These are phyloP conservation scores for Sardina pilchardus DNA, from an alignment of 2,113 vertebrate species.

Conservation along the genomic window DNA sequence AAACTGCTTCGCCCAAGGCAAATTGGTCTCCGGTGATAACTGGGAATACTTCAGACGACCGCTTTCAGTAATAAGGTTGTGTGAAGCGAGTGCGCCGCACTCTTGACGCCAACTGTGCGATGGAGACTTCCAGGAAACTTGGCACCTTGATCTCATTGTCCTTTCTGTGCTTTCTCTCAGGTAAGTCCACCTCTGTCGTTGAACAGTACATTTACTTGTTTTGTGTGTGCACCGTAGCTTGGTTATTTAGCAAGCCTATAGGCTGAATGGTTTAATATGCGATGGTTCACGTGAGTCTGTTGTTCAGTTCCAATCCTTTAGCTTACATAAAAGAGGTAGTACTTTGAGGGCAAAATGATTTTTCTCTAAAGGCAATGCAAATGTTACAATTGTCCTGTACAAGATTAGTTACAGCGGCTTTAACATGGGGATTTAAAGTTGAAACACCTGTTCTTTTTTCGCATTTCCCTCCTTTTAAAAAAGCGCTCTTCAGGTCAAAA, in stretches of 20 bases:
- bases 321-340: not conserved
- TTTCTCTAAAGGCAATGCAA: not conserved
- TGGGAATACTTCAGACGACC: constrained; percentile 23
- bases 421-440: constrained; percentile 47
- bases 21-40: constrained; percentile 21
- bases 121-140: constrained; percentile 70
- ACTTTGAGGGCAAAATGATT: not conserved
- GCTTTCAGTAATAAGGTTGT: constrained; percentile 14
- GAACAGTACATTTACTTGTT: not conserved
- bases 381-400: not conserved
- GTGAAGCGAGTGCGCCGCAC: constrained; percentile 21
- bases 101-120: constrained; percentile 42
- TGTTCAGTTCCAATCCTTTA: not conserved
- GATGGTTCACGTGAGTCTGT: not conserved
- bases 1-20: constrained; percentile 31
- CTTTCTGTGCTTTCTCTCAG: constrained; percentile 61
- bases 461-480: not conserved
- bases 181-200: constrained; percentile 52
- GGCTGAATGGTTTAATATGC: not conserved
- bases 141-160: constrained; percentile 52
- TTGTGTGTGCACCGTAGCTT: too few relatives aligned
- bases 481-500: not conserved
- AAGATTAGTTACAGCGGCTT: not conserved
- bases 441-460: constrained; percentile 67
- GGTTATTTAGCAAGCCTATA: not conserved